These are phyloP conservation scores for Cryptomyrus ogoouensis DNA, from an alignment of 2,113 vertebrate species.

Conservation along the genomic window DNA sequence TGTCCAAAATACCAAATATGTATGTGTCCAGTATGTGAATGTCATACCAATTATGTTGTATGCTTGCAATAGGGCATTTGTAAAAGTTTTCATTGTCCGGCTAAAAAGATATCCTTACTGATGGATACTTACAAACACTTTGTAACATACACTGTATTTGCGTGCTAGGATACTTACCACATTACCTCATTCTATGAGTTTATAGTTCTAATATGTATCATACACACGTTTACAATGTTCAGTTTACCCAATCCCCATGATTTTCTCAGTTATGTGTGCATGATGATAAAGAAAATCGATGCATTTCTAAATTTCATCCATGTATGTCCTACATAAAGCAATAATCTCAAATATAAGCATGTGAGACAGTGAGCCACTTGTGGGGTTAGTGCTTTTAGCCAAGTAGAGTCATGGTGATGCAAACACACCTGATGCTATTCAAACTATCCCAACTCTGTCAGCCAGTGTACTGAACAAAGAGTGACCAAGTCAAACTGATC, in stretches of 20 bases:
- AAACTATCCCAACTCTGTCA: neutral
- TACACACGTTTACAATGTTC: neutral
- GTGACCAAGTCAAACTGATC: no score
- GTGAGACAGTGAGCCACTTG: neutral
- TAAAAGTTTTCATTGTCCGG: no score
- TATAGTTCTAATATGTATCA: neutral
- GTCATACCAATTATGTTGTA: no score
- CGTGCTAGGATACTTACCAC: neutral
- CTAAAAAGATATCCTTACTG: no score
- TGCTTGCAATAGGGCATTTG: no score
- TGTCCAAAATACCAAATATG: no score
- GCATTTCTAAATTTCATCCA: neutral
- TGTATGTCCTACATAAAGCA: neutral
- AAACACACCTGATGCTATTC: neutral
- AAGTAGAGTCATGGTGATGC: neutral
- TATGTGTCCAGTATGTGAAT: no score
- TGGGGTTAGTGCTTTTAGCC: neutral
- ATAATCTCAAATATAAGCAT: neutral
- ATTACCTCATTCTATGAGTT: neutral
- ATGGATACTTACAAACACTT: no score
- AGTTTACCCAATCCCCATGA: neutral
- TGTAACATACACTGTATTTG: no score
- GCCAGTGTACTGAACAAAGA: neutral
- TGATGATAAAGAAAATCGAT: neutral
- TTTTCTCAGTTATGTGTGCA: neutral